phyloP scores from a whole-genome alignment of 2,113 vertebrate genomes.

The Bujurquina vittata region DNA sequence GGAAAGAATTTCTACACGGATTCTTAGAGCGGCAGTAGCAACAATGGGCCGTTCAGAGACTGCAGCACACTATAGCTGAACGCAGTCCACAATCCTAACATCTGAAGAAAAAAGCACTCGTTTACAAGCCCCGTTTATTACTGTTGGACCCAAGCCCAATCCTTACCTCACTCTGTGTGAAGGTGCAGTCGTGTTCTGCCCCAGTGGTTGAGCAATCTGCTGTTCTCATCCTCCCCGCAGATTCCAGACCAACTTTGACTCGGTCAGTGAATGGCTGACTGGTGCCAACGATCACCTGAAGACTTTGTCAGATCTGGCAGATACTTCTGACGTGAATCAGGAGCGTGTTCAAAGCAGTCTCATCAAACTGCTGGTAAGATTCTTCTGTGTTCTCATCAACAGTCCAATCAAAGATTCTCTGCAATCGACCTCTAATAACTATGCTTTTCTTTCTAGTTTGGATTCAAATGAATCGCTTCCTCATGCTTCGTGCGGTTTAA shows the following conservation, averaged over 20 bases:
- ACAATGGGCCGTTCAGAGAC: neutral
- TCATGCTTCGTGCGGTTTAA: neutral
- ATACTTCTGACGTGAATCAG: slow-evolving; percentile 77
- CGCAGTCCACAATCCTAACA: neutral
- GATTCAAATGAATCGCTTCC: neutral
- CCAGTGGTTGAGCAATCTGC: slow-evolving; percentile 18
- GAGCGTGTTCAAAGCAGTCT: slow-evolving; percentile 79
- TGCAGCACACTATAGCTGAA: neutral
- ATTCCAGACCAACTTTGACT: slow-evolving; percentile 81
- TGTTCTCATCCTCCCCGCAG: slow-evolving; percentile 72
- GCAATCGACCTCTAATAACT: neutral
- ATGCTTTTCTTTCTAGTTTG: neutral
- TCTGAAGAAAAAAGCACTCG: neutral
- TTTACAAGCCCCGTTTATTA: neutral
- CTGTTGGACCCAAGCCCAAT: neutral
- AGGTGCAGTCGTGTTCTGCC: slow-evolving; percentile 30
- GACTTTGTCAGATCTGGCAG: slow-evolving; percentile 81
- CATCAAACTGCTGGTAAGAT: slow-evolving; percentile 84
- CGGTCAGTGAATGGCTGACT: slow-evolving; percentile 83
- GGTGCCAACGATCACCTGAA: slow-evolving; percentile 82
- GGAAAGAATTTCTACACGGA: neutral
- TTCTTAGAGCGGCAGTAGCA: neutral
- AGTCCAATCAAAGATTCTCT: neutral
- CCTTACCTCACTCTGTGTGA: neutral
- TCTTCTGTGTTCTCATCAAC: neutral